These are phyloP conservation scores for Hermetia illucens DNA, from an alignment of 1,140 invertebrate species.

Conservation along the genomic window DNA sequence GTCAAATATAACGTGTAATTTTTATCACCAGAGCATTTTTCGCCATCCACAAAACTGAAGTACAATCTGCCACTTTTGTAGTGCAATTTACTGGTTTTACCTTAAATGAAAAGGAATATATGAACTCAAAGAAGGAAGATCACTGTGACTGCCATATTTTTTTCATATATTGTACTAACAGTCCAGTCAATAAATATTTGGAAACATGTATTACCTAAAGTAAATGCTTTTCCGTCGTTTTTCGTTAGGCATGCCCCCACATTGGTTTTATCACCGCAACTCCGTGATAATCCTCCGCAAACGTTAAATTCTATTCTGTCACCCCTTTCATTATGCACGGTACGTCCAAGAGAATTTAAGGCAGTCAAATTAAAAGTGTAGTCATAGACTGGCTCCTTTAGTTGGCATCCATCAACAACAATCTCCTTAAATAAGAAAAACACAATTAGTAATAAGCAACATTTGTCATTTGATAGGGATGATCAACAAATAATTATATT, in stretches of 20 bases:
- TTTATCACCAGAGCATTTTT: slow-evolving; percentile 16
- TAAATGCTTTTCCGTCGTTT: slow-evolving; percentile 15
- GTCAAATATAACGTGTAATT: slow-evolving; percentile 17
- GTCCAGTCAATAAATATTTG: no score
- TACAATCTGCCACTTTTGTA: slow-evolving; percentile 21
- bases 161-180: no score
- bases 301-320: slow-evolving; percentile 24
- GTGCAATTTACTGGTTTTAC: slow-evolving; percentile 12
- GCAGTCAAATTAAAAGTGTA: slow-evolving; percentile 20
- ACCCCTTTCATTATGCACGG: slow-evolving; percentile 7
- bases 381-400: slow-evolving; percentile 23
- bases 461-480: no score
- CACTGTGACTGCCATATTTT: no score
- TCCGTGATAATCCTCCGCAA: slow-evolving; percentile 17
- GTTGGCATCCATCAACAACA: neutral
- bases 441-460: no score
- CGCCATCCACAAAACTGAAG: slow-evolving; percentile 17
- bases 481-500: no score
- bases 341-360: slow-evolving; percentile 18
- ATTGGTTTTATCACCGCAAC: slow-evolving; percentile 17
- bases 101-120: slow-evolving; percentile 1
- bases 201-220: slow-evolving; percentile 21
- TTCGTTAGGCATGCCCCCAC: slow-evolving; percentile 21
- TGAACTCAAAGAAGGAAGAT: no score
- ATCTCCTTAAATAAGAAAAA: no score